Conservation (phyloP, 2,113 vertebrate species). For the Saccopteryx bilineata region DNA sequence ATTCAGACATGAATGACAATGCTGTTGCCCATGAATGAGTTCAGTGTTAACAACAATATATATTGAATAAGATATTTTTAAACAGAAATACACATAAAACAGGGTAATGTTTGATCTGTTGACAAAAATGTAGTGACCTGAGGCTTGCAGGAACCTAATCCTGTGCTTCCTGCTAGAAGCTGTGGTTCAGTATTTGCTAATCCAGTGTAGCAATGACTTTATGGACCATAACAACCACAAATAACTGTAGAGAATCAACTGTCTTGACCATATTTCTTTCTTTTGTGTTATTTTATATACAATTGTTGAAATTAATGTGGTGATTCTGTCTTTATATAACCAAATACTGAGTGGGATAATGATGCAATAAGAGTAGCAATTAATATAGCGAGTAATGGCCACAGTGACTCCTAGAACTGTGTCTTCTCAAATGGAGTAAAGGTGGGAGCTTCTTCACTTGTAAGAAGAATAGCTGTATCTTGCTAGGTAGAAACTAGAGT, state of each 20-base stretch:
- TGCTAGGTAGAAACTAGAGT: not conserved
- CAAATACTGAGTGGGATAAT: not conserved
- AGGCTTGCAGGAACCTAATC: not conserved
- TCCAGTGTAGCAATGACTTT: not conserved
- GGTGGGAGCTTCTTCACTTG: not conserved
- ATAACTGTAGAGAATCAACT: not conserved
- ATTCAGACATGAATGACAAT: not conserved
- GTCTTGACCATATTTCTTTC: not conserved
- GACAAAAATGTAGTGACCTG: not conserved
- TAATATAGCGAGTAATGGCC: not conserved
- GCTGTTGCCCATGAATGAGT: not conserved
- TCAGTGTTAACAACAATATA: not conserved
- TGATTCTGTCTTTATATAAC: not conserved
- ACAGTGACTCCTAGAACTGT: not conserved
- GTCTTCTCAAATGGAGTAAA: not conserved
- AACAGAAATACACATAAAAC: too few species aligned
- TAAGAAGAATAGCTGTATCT: not conserved
- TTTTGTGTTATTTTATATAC: not conserved
- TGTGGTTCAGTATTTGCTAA: too few species aligned
- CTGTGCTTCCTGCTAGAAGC: not conserved
- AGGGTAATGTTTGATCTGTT: not conserved
- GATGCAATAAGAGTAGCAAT: not conserved
- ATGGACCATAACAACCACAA: not conserved
- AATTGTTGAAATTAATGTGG: not conserved
- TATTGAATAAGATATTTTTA: not conserved